A percentile compares a stretch with the other conserved stretches of the same genome.
Conservation (phyloP, 2,888 invertebrate species). For the Idaea straminata region DNA sequence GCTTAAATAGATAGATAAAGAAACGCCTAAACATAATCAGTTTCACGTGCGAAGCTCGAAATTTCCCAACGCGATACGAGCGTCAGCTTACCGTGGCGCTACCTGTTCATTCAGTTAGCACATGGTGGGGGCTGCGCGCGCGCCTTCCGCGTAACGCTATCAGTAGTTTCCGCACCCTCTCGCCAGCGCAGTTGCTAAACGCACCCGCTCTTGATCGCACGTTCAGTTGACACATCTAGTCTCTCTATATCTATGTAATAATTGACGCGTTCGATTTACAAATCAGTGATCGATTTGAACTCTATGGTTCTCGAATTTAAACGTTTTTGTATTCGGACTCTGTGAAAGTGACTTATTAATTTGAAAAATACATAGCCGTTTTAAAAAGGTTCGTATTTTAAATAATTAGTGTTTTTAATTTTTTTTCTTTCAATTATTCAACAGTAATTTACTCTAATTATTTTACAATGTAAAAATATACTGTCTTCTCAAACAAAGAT, state of each 20-base stretch:
- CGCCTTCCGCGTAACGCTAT: slow-evolving; percentile 78
- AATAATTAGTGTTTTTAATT: slow-evolving; percentile 29
- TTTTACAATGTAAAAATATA: slow-evolving; percentile 2
- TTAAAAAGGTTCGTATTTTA: slow-evolving; percentile 45
- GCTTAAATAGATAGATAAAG: slow-evolving; percentile 16
- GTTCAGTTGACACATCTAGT: slow-evolving; percentile 69
- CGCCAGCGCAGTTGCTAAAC: slow-evolving; percentile 74
- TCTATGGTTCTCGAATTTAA: slow-evolving; percentile 10
- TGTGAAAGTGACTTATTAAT: slow-evolving; percentile 6
- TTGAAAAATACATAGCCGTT: slow-evolving; percentile 20
- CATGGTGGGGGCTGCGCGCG: slow-evolving; percentile 54
- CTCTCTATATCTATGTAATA: slow-evolving; percentile 40
- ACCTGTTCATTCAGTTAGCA: slow-evolving; percentile 68
- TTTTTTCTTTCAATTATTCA: slow-evolving; percentile 10
- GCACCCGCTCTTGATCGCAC: slow-evolving; percentile 75
- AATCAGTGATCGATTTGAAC: slow-evolving; percentile 24
- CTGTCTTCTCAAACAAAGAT: slow-evolving; percentile 2
- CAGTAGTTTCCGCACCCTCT: slow-evolving; percentile 78
- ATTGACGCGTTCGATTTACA: slow-evolving; percentile 29
- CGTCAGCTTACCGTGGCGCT: slow-evolving; percentile 60
- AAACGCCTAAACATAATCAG: slow-evolving; percentile 20
- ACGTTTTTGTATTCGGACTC: slow-evolving; percentile 9
- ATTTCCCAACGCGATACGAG: slow-evolving; percentile 37
- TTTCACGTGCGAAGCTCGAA: slow-evolving; percentile 29
- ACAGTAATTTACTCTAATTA: not conserved